Evolutionary conservation across 2,888 invertebrate genomes (phyloP), one percentile per base, ranked within the genome.

Genomic region (Campaea margaritaria): DNA sequence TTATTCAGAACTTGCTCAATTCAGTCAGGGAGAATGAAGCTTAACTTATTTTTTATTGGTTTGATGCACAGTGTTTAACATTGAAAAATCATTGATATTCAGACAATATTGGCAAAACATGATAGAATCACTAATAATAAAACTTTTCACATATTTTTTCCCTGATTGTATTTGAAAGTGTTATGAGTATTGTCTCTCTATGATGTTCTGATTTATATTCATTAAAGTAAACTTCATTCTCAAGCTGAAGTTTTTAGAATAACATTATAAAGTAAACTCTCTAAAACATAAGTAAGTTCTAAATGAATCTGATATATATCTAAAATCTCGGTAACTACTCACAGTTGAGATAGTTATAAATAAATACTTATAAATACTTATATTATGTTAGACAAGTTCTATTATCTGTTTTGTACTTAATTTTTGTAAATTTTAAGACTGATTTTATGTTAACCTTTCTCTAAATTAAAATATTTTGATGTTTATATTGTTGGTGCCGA

Each of bases 371-470:
- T 2, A 21, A 21, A 21, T 21, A 21, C 5, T 21, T 3, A 21
- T 21, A 21, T 21, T 21, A 3, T 5, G 21, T 21, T 21, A 5
- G 21, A 21, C 21, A 21, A 21, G n/a, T 44, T 8, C 28, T 44
- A n/a, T 15, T 10, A 39, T n/a, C 36, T 27, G 15, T 49, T 67
- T 48, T 70, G 73, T 75, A 74, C 72, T 73, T 75, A 73, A 72
- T 44, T 70, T 67, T 56, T 66, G 62, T 65, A 68, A 78, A 72
- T 67, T 73, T 55, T 70, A 81, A 85, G 86, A 83, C 86, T 86
- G 86, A 85, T 80, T 78, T 71, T 66, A 65, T 70, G 64, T 67
- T 73, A 65, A 67, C 62, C 56, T 67, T 60, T 59, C 56, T 65
- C 58, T 61, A 51, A 65, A 58, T 52, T 61, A 58, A 62, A 46